phyloP scores from a whole-genome alignment of 2,888 invertebrate genomes.

The Lepidochitona cinerea region DNA sequence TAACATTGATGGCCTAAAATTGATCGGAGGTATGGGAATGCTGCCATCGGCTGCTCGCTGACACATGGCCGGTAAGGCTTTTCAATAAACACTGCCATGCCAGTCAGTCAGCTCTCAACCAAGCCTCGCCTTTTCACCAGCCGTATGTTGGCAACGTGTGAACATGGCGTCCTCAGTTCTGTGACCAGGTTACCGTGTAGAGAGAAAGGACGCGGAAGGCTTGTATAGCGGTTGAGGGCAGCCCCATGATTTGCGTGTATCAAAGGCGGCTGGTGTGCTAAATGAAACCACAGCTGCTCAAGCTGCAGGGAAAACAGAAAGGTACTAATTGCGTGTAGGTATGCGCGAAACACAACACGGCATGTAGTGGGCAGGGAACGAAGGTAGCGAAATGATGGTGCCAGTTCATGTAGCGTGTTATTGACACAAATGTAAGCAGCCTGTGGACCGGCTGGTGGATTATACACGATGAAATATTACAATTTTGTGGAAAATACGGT shows the following conservation, averaged over 20 bases:
- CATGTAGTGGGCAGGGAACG: not conserved
- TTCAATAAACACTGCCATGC: not conserved
- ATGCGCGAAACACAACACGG: not conserved
- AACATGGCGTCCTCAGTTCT: not conserved
- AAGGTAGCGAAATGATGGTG: too few relatives aligned
- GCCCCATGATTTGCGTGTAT: not conserved
- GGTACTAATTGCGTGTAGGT: not conserved
- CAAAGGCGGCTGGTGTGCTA: not conserved
- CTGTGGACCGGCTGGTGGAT: too few relatives aligned
- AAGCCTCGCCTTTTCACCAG: not conserved
- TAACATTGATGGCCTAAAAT: not conserved
- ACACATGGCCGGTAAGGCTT: not conserved
- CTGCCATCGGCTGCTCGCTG: not conserved
- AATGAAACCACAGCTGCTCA: not conserved
- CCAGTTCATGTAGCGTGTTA: too few relatives aligned
- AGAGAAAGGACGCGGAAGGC: not conserved
- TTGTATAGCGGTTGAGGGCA: not conserved
- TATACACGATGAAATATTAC: too few relatives aligned
- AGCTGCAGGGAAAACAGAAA: not conserved
- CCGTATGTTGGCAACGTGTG: not conserved
- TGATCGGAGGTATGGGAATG: not conserved
- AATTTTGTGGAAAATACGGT: too few relatives aligned
- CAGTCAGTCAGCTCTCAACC: not conserved
- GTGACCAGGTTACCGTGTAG: not conserved
- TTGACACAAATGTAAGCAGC: too few relatives aligned